These are phyloP conservation scores for Strix occidentalis DNA, from an alignment of 2,797 vertebrate species.

Conservation along the genomic window DNA sequence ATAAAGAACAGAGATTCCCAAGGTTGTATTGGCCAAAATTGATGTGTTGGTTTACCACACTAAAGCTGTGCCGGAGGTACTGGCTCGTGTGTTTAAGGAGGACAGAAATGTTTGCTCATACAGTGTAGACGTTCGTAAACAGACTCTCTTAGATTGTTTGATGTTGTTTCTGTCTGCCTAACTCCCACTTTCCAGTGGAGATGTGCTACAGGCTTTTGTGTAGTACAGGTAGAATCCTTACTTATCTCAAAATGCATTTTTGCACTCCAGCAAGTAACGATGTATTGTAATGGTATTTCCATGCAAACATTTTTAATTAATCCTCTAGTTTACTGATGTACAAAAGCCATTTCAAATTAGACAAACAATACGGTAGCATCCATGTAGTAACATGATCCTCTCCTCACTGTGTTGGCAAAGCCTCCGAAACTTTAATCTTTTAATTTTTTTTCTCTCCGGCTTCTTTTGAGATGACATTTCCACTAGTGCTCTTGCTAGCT, in stretches of 20 bases:
- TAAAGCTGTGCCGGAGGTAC: neutral
- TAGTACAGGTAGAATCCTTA: neutral
- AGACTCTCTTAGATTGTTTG: neutral
- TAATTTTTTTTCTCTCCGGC: neutral
- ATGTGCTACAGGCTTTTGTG: neutral
- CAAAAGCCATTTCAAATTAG: neutral
- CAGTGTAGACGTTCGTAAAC: neutral
- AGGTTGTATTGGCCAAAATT: neutral
- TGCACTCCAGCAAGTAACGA: neutral
- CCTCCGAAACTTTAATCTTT: neutral
- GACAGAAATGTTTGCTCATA: neutral
- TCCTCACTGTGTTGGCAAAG: neutral
- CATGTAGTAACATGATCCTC: neutral
- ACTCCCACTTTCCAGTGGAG: neutral
- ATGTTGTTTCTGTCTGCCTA: neutral
- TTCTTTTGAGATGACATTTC: neutral
- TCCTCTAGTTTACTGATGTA: neutral
- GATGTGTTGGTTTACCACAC: neutral
- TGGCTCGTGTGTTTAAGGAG: neutral
- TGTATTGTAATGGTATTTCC: neutral
- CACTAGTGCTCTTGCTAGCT: neutral
- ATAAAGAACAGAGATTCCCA: neutral
- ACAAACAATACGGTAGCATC: neutral
- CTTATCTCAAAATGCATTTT: neutral
- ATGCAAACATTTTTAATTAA: neutral